These are phyloP conservation scores for Tetramorium simillimum DNA, from an alignment of 1,140 invertebrate genomes.

Conservation along the genomic window DNA sequence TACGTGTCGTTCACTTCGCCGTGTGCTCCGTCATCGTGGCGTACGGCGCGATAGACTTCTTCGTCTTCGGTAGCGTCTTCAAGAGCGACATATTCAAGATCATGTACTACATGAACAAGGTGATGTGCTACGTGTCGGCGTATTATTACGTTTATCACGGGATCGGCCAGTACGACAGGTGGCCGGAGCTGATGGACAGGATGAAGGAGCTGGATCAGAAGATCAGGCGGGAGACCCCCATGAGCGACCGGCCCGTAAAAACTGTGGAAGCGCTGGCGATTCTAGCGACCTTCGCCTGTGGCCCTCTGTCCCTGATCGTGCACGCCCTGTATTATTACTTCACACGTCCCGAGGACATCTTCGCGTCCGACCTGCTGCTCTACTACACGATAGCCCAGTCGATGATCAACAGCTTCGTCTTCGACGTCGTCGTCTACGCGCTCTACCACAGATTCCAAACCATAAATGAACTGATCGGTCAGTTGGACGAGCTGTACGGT, in stretches of 20 bases:
- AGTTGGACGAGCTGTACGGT: constrained; percentile 44
- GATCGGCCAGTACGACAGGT: constrained; percentile 70
- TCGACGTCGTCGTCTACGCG: constrained; percentile 68
- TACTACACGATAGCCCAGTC: constrained; percentile 77
- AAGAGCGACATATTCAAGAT: constrained; percentile 77
- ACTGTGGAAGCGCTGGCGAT: constrained; percentile 65
- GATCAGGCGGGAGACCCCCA: constrained; percentile 55
- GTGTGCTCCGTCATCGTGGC: constrained; percentile 75
- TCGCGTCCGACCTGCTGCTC: constrained; percentile 74
- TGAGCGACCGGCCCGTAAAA: constrained; percentile 58
- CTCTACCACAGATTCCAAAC: constrained; percentile 68
- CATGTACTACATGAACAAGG: constrained; percentile 77
- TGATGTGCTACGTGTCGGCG: constrained; percentile 70
- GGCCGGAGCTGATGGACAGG: constrained; percentile 72
- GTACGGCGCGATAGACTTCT: constrained; percentile 75
- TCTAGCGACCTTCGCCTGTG: constrained; percentile 41
- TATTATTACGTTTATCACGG: constrained; percentile 77
- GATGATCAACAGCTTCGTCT: constrained; percentile 73
- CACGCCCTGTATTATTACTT: constrained; percentile 76
- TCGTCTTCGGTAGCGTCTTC: constrained; percentile 72
- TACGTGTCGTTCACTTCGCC: constrained; percentile 70
- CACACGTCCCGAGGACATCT: constrained; percentile 72
- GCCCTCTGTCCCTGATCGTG: constrained; percentile 65
- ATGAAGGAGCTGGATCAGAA: constrained; percentile 67
- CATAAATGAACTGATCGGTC: constrained; percentile 67